phyloP scores from a whole-genome alignment of 2,113 vertebrate species.

The Proteles cristata region DNA sequence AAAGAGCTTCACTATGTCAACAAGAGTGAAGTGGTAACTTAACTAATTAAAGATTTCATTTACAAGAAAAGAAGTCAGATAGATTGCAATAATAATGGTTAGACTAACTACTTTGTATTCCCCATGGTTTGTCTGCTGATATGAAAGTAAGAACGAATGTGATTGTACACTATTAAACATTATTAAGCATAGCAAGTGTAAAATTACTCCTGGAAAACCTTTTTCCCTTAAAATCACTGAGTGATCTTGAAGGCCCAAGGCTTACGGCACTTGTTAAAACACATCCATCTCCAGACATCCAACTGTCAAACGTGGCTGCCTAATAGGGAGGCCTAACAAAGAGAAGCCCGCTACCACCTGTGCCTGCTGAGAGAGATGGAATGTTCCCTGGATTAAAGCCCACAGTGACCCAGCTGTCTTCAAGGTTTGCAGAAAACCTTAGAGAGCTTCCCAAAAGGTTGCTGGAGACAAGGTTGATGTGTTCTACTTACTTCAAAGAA shows the following conservation, averaged over 20 bases:
- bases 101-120: constrained; percentile 66
- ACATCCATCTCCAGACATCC: constrained; percentile 49
- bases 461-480: neutral
- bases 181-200: constrained; percentile 72
- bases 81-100: constrained; percentile 57
- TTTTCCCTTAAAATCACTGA: constrained; percentile 65
- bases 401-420: neutral
- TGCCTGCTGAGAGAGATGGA: neutral
- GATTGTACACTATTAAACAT: constrained; percentile 63
- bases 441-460: constrained; percentile 9
- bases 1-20: neutral
- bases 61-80: constrained; percentile 66
- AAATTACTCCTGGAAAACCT: constrained; percentile 55
- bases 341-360: neutral
- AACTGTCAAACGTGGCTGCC: constrained; percentile 57
- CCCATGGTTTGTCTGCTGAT: constrained; percentile 46
- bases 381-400: neutral
- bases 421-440: neutral
- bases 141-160: constrained; percentile 72
- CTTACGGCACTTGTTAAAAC: constrained; percentile 60
- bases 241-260: constrained; percentile 43
- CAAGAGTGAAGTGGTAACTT: constrained; percentile 33
- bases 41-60: constrained; percentile 68
- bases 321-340: neutral
- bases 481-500: constrained; percentile 22